Base-by-base conservation (phyloP, 1,140 invertebrate genomes). In the Ostrea denselamellosa region DNA sequence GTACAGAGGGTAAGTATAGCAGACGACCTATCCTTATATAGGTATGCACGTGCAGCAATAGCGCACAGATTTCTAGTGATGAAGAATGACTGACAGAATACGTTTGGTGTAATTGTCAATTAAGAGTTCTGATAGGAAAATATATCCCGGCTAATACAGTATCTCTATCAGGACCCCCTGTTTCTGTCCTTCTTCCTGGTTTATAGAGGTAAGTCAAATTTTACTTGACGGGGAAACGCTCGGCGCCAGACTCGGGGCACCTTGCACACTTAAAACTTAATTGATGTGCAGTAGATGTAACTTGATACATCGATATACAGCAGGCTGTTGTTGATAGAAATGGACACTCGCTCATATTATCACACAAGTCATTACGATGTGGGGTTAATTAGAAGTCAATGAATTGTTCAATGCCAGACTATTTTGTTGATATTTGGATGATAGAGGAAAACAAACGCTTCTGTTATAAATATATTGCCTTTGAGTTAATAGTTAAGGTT, bases 1-100 rank as follows among this genome's bases (percentile, higher is more conserved):
- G 96, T 99, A 93, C 98, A 98, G 91, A 97, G 97, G 96, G 98
- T 99, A 96, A 97, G 94, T 92, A 25, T 81, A 56, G 53, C 88
- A 86, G 71, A 81, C 85, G 82, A 82, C 85, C 68, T 86, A 84
- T 84, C 88, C 88, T 86, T 86, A 89, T 89, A 86, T 89, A 89
- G 68, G 85, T 83, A 77, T 86, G 86, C 88, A 89, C 85, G 88
- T 89, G 88, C 86, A 56, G 86, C 58, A 65, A 58, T 77, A 71
- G 86, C 68, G 68, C 83, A 85, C 85, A 56, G 88, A 71, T 82
- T 88, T 82, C 83, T 53, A 56, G 85, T 86, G 82, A 86, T 85
- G 83, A 86, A 71, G 62, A 87, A 68, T 87, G 58, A 86, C 85
- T 88, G 87, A 77, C 88, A 65, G 86, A 83, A 83, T 86, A 51